Conservation (phyloP, 2,113 vertebrate genomes). For the Lophotis ruficrista region DNA sequence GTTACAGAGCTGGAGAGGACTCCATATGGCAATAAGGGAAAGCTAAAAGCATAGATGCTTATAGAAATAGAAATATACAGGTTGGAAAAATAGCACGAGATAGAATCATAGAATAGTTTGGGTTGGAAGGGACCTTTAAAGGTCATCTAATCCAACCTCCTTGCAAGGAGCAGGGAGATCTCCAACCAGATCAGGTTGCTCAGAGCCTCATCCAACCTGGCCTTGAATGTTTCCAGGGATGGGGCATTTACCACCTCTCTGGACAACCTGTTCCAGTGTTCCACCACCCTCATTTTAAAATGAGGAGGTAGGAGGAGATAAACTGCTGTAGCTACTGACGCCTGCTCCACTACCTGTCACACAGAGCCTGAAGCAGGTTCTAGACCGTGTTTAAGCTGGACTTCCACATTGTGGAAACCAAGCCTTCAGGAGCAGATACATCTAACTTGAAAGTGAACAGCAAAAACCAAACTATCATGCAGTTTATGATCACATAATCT, state of each 20-base stretch:
- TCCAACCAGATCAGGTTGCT: too few species aligned
- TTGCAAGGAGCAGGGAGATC: too few species aligned
- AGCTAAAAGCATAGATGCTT: background rate
- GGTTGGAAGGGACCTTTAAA: too few species aligned
- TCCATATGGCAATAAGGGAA: rapidly evolving
- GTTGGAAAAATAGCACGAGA: background rate
- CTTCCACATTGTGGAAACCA: background rate
- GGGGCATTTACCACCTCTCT: too few species aligned
- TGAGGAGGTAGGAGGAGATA: background rate
- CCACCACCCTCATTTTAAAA: too few species aligned
- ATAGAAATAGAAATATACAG: background rate
- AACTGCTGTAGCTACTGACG: background rate
- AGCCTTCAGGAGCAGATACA: background rate
- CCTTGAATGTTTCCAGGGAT: too few species aligned
- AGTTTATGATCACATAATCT: background rate
- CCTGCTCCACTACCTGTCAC: background rate
- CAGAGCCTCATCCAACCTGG: too few species aligned
- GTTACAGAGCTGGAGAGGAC: background rate
- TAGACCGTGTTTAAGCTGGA: background rate
- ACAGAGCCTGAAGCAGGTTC: background rate
- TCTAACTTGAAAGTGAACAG: background rate
- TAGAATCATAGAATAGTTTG: too few species aligned
- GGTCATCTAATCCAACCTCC: too few species aligned
- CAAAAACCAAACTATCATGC: background rate
- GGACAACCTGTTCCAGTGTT: too few species aligned